Conservation (phyloP, 2,888 invertebrate species). For the Ormyrus nitidulus region DNA sequence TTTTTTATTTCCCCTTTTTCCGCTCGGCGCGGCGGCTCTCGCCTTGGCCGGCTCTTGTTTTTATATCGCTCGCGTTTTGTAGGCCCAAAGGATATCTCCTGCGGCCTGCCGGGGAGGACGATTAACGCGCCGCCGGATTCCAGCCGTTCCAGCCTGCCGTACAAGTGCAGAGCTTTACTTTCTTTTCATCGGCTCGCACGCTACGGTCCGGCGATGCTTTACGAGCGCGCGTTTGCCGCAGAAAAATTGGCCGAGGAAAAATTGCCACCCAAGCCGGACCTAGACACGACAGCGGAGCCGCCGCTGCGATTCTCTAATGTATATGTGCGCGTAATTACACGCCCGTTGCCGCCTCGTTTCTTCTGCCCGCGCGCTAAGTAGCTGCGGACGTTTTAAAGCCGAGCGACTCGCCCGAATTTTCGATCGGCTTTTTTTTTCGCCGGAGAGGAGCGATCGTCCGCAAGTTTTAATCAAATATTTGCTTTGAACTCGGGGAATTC, state of each 20-base stretch:
- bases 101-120: constrained; percentile 53
- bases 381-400: constrained; percentile 2
- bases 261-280: not conserved
- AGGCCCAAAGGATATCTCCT: constrained; percentile 40
- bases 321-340: constrained; percentile 19
- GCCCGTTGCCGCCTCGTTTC: not conserved
- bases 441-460: constrained; percentile 45
- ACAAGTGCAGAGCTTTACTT: constrained; percentile 52
- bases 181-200: constrained; percentile 51
- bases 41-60: constrained; percentile 65
- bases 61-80: constrained; percentile 65
- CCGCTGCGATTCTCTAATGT: constrained; percentile 14
- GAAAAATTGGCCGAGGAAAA: constrained; percentile 37
- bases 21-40: constrained; percentile 47
- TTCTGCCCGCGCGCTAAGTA: not conserved
- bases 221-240: constrained; percentile 43
- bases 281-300: not conserved
- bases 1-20: constrained; percentile 59
- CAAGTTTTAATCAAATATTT: constrained; percentile 57
- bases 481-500: constrained; percentile 52
- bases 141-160: constrained; percentile 38
- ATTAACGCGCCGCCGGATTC: constrained; percentile 54
- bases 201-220: constrained; percentile 25
- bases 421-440: constrained; percentile 1
- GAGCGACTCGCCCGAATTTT: not conserved